Conservation (phyloP, 2,113 vertebrate genomes). For the Craseonycteris thonglongyai region DNA sequence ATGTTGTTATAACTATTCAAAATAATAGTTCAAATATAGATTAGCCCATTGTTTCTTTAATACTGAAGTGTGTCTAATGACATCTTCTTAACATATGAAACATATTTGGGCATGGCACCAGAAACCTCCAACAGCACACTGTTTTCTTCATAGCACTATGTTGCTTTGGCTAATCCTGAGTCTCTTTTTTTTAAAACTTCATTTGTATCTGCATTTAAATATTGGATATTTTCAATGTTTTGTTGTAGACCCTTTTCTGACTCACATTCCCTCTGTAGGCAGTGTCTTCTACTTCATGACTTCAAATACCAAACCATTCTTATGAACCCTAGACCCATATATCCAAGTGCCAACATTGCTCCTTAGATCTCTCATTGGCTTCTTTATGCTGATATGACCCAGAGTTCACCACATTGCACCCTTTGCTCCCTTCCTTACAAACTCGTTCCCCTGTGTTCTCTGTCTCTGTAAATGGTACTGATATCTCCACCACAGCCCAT, state of each 20-base stretch:
- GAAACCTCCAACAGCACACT: neutral
- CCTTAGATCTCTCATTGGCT: neutral
- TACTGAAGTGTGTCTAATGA: neutral
- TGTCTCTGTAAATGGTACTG: neutral
- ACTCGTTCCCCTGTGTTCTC: neutral
- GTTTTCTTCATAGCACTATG: neutral
- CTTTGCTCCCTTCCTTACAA: neutral
- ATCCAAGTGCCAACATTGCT: neutral
- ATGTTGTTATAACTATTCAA: neutral
- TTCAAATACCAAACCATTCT: neutral
- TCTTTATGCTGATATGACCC: neutral
- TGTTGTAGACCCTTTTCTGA: neutral
- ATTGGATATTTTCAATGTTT: neutral
- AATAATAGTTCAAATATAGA: neutral
- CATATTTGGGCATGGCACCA: neutral
- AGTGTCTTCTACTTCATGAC: neutral
- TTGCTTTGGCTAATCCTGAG: neutral
- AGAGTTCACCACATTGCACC: neutral
- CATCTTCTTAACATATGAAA: neutral
- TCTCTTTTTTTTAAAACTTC: neutral
- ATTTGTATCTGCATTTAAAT: neutral
- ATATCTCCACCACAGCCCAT: neutral
- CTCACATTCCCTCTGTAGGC: neutral
- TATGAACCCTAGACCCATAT: neutral
- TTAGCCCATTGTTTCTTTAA: neutral